These are phyloP conservation scores for Pempheris klunzingeri DNA, from an alignment of 2,797 vertebrate species.

Conservation along the genomic window DNA sequence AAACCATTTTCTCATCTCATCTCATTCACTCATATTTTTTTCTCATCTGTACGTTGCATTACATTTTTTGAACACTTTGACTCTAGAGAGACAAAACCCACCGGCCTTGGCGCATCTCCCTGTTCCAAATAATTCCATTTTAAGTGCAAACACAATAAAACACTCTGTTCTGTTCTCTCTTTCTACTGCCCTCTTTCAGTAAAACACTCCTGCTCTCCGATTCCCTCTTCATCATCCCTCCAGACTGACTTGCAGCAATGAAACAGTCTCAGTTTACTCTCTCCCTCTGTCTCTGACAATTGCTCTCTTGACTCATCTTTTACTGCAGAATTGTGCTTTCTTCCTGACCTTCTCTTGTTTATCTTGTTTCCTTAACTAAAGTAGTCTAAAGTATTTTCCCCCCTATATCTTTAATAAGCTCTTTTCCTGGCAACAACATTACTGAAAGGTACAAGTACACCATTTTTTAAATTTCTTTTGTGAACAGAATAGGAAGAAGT, in stretches of 20 bases:
- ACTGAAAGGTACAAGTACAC: neutral
- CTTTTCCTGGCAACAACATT: neutral
- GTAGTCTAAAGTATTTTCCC: no score
- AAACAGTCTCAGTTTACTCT: neutral
- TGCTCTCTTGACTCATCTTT: neutral
- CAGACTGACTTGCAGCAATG: slow-evolving; percentile 24
- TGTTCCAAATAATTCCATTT: slow-evolving; percentile 23
- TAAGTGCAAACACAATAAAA: slow-evolving; percentile 9
- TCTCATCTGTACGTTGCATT: neutral
- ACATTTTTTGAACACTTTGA: slow-evolving; percentile 1
- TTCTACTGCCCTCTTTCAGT: slow-evolving; percentile 1
- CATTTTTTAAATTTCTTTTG: no score
- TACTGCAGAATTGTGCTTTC: neutral
- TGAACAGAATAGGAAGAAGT: neutral
- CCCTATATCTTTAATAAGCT: neutral
- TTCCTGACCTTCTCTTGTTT: neutral
- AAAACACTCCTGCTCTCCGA: slow-evolving; percentile 19
- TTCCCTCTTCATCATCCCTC: slow-evolving; percentile 15
- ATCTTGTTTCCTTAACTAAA: no score
- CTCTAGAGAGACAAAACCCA: slow-evolving; percentile 6
- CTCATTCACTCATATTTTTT: no score
- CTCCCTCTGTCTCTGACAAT: neutral
- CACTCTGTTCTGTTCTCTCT: neutral
- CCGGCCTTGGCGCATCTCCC: neutral
- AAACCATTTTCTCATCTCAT: slow-evolving; percentile 5